These are phyloP conservation scores for Arctocebus calabarensis DNA, from an alignment of 2,797 vertebrate species.

Conservation along the genomic window DNA sequence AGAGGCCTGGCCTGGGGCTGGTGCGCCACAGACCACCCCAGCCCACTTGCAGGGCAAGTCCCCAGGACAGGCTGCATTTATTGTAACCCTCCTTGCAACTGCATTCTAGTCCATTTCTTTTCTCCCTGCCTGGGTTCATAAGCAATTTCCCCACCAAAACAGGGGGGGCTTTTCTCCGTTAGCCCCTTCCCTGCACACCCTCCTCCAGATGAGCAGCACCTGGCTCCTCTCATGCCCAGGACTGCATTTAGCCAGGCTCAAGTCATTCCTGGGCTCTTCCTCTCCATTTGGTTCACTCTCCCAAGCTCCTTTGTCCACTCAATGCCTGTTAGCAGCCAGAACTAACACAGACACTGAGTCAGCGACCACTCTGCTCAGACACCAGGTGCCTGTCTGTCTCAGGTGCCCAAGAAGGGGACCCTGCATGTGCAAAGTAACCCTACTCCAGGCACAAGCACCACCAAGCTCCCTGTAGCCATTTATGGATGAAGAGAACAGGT, in stretches of 20 bases:
- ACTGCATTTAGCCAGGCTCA: not conserved
- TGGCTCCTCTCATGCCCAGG: not conserved
- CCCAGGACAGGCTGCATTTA: no score
- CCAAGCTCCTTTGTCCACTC: not conserved
- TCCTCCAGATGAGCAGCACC: not conserved
- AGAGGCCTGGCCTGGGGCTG: not conserved
- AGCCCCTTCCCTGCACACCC: not conserved
- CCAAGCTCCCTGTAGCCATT: not conserved
- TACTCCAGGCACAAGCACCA: not conserved
- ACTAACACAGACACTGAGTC: not conserved
- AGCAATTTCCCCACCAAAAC: not conserved
- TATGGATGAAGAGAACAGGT: not conserved
- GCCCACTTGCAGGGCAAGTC: rapidly evolving
- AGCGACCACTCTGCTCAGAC: not conserved
- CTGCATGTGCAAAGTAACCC: not conserved
- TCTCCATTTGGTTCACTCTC: not conserved
- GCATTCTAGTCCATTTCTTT: not conserved
- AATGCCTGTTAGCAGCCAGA: rapidly evolving
- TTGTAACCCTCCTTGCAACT: not conserved
- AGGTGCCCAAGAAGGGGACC: not conserved
- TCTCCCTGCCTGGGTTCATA: not conserved
- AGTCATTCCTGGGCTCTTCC: not conserved
- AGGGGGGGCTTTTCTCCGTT: not conserved
- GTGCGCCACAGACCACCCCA: not conserved
- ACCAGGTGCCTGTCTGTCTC: rapidly evolving